Conservation (phyloP, 1,140 invertebrate genomes). For the Bombyx mori region DNA sequence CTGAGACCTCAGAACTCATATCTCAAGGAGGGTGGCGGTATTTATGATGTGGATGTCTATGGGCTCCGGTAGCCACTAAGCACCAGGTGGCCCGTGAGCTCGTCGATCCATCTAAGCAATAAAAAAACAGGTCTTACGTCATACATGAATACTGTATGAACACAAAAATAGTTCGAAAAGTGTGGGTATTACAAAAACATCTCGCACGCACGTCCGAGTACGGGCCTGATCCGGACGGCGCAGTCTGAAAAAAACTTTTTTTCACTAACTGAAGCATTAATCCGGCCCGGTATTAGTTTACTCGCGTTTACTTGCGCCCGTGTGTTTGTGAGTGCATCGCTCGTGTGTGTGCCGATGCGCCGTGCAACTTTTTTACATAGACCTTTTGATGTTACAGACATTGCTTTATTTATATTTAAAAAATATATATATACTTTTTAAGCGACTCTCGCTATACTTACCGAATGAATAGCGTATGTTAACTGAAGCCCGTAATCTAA, state of each 20-base stretch:
- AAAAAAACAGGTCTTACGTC: no score
- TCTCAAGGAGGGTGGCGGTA: no score
- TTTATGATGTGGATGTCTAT: no score
- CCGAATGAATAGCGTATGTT: neutral
- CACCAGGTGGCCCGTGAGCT: no score
- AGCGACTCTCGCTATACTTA: neutral
- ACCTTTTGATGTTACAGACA: conserved; percentile 17
- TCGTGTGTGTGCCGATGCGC: conserved; percentile 46
- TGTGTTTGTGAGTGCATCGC: conserved; percentile 36
- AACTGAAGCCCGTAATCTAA: no score
- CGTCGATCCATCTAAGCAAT: no score
- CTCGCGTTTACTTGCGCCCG: conserved; percentile 54
- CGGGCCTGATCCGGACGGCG: conserved; percentile 61
- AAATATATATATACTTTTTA: no score
- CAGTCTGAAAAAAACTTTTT: conserved; percentile 69
- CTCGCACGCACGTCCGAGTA: conserved; percentile 21
- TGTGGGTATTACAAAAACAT: no score
- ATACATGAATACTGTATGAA: no score
- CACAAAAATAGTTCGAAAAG: no score
- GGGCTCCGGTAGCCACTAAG: no score
- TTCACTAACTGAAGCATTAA: conserved; percentile 72
- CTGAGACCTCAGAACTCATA: no score
- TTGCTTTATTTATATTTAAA: neutral
- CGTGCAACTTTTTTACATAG: conserved; percentile 62
- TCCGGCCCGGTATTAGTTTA: conserved; percentile 70